phyloP scores from a whole-genome alignment of 2,113 vertebrate genomes.

The Clarias batrachus region DNA sequence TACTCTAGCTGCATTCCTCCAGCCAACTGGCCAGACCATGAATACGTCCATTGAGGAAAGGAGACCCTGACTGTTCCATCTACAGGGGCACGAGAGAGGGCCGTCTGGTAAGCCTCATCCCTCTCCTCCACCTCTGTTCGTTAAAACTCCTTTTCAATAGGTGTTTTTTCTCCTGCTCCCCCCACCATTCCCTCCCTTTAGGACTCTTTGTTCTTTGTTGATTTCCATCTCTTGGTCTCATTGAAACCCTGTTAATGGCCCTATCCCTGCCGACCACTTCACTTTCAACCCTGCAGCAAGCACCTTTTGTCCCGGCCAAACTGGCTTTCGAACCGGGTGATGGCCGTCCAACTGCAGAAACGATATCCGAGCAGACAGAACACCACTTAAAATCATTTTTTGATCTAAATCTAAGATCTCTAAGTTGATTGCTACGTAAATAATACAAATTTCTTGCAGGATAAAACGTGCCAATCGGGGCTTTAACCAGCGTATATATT shows the following conservation, averaged over 20 bases:
- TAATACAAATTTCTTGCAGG: neutral
- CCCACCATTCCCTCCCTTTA: slow-evolving; percentile 20
- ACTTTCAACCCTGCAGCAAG: slow-evolving; percentile 38
- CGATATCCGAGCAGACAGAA: neutral
- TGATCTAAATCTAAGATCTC: neutral
- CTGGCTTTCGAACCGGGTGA: neutral
- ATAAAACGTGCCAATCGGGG: neutral
- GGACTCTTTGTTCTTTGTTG: slow-evolving; percentile 48
- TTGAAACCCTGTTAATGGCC: slow-evolving; percentile 27
- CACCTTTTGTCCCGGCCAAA: slow-evolving; percentile 37
- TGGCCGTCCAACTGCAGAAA: neutral
- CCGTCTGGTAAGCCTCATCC: slow-evolving; percentile 64
- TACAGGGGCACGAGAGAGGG: slow-evolving; percentile 59
- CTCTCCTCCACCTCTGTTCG: slow-evolving; percentile 24
- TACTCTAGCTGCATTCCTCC: slow-evolving; percentile 58
- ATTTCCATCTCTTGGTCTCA: slow-evolving; percentile 35
- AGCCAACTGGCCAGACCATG: slow-evolving; percentile 60
- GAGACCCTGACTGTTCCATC: slow-evolving; percentile 63
- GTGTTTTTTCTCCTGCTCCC: slow-evolving; percentile 21
- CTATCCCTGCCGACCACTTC: slow-evolving; percentile 37
- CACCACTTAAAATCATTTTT: neutral
- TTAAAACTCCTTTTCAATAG: slow-evolving; percentile 30
- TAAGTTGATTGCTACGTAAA: neutral
- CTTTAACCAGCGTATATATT: neutral
- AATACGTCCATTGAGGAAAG: slow-evolving; percentile 70